Percentiles rank a stretch among this genome's conserved stretches.
Conservation (phyloP, 2,888 invertebrate genomes). For the Agonum fuliginosum region DNA sequence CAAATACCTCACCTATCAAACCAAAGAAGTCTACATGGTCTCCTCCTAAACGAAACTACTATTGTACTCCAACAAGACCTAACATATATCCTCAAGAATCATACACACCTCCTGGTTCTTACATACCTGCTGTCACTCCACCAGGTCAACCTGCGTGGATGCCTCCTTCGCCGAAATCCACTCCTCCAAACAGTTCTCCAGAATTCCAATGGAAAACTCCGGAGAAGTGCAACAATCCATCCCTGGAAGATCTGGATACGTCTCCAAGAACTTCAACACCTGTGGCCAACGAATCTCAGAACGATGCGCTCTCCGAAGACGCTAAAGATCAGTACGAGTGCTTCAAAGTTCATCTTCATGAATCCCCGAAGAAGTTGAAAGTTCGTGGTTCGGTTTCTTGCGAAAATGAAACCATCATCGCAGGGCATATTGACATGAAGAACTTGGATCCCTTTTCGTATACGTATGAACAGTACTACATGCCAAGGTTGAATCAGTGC, state of each 20-base stretch:
- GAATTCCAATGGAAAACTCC: background rate
- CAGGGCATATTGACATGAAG: conserved; percentile 50
- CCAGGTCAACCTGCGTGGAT: background rate
- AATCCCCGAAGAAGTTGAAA: conserved; percentile 20
- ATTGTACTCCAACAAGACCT: background rate
- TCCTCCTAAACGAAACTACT: background rate
- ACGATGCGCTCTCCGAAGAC: background rate
- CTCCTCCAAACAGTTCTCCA: background rate
- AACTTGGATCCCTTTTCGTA: conserved; percentile 9
- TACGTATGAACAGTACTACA: conserved; percentile 7
- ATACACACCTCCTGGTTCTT: too few species aligned
- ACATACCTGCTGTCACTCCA: conserved; percentile 2
- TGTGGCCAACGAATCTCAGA: background rate
- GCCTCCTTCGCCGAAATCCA: background rate
- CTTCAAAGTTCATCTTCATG: conserved; percentile 41
- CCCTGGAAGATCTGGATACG: background rate
- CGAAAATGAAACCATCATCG: conserved; percentile 15
- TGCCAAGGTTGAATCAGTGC: conserved; percentile 24
- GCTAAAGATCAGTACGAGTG: conserved; percentile 3
- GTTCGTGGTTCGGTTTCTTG: conserved; percentile 17
- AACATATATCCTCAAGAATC: background rate
- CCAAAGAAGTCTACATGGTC: background rate
- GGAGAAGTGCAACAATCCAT: background rate
- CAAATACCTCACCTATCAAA: background rate
- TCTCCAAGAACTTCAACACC: conserved; percentile 55